Conservation (phyloP, 2,113 vertebrate genomes). For the Sinocyclocheilus anshuiensis region DNA sequence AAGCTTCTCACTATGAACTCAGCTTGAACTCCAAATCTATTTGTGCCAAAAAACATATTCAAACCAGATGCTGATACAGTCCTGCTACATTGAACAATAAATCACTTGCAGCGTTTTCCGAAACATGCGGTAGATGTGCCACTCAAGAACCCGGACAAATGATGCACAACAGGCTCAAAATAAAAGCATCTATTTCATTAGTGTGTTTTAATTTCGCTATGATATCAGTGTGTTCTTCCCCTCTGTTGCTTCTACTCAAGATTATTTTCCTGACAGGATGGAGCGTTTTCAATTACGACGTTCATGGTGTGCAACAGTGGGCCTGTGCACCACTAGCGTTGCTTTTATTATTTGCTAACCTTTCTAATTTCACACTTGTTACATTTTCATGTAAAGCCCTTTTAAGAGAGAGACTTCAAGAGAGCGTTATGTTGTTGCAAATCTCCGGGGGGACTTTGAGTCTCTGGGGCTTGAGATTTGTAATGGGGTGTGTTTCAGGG, state of each 20-base stretch:
- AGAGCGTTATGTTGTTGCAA: slow-evolving; percentile 65
- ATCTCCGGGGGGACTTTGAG: slow-evolving; percentile 4
- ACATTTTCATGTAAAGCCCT: slow-evolving; percentile 76
- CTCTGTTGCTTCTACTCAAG: slow-evolving; percentile 45
- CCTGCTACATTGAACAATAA: slow-evolving; percentile 7
- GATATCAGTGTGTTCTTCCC: slow-evolving; percentile 56
- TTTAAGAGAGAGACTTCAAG: slow-evolving; percentile 68
- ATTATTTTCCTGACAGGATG: slow-evolving; percentile 68
- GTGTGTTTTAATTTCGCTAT: slow-evolving; percentile 63
- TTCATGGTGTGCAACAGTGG: slow-evolving; percentile 41
- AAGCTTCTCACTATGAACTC: slow-evolving; percentile 12
- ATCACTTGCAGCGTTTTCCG: background rate
- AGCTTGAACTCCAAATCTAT: slow-evolving; percentile 14
- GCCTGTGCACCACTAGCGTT: slow-evolving; percentile 56
- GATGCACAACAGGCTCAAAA: slow-evolving; percentile 64
- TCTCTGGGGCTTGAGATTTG: slow-evolving; percentile 4
- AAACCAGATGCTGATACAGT: slow-evolving; percentile 23
- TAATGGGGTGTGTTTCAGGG: slow-evolving; percentile 13
- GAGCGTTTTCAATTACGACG: slow-evolving; percentile 75
- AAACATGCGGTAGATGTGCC: slow-evolving; percentile 56
- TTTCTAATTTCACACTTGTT: slow-evolving; percentile 82
- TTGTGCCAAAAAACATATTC: background rate
- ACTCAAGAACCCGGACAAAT: slow-evolving; percentile 65
- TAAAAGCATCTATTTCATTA: slow-evolving; percentile 58
- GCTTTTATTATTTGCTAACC: slow-evolving; percentile 69